These are phyloP conservation scores for Criorhina ranunculi DNA, from an alignment of 2,888 invertebrate genomes.

Conservation along the genomic window DNA sequence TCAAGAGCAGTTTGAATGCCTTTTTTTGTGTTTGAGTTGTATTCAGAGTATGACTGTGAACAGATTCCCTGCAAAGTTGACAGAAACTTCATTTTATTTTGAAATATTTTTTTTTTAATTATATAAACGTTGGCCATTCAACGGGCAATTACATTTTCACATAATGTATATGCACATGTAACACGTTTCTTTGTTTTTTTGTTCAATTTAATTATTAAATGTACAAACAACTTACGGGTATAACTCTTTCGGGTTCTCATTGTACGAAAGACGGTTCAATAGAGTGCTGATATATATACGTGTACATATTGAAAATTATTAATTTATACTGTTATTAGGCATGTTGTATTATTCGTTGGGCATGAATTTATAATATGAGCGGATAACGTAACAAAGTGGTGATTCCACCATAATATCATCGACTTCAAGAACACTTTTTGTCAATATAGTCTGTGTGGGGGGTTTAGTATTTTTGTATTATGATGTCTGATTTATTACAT, in stretches of 20 bases:
- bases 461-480: not conserved
- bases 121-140: conserved; percentile 71
- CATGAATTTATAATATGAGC: conserved; percentile 25
- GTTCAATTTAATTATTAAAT: conserved; percentile 23
- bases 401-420: not conserved
- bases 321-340: conserved; percentile 22
- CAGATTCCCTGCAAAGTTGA: too few relatives aligned
- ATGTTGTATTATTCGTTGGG: conserved; percentile 51
- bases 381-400: conserved; percentile 8
- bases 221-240: conserved; percentile 30
- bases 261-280: not conserved
- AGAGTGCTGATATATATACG: not conserved
- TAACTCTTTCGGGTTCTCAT: not conserved
- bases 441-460: not conserved
- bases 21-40: too few relatives aligned
- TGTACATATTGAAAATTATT: conserved; percentile 8
- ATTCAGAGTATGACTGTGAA: too few relatives aligned
- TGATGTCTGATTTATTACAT: conserved; percentile 11
- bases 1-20: too few relatives aligned
- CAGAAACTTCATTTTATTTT: not conserved
- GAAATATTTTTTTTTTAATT: conserved; percentile 36
- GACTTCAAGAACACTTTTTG: conserved; percentile 13
- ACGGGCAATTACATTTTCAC: conserved; percentile 37
- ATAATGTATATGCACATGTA: conserved; percentile 9
- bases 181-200: not conserved